Evolutionary conservation across 2,113 vertebrate genomes (phyloP).

Genomic region (Scomber japonicus): DNA sequence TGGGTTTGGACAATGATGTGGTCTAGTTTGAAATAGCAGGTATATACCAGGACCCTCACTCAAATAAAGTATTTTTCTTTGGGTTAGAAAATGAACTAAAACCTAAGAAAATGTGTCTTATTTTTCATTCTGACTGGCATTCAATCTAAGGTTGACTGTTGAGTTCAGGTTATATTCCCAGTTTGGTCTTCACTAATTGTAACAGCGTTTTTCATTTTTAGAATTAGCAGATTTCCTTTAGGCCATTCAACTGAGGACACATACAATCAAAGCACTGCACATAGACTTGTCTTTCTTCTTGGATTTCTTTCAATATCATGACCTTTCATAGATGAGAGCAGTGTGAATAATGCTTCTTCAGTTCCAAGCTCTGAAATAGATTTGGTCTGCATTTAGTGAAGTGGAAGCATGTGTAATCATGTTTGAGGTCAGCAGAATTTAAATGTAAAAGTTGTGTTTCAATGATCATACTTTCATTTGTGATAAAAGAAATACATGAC

Average conservation of each 20-base stretch:
- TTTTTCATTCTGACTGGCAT: neutral
- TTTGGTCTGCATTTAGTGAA: conserved; percentile 18
- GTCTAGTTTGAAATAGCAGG: conserved; percentile 27
- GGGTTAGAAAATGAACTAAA: neutral
- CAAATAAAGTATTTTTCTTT: neutral
- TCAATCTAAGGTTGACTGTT: neutral
- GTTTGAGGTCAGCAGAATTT: conserved; percentile 11
- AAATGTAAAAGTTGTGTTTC: conserved; percentile 20
- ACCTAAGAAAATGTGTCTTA: too few species aligned
- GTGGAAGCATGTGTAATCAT: conserved; percentile 16
- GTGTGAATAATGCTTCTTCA: conserved; percentile 19
- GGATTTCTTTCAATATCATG: conserved; percentile 13
- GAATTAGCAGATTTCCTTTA: neutral
- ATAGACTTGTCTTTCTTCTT: neutral
- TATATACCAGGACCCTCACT: neutral
- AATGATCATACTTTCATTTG: conserved; percentile 3
- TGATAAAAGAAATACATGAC: neutral
- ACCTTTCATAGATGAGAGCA: conserved; percentile 23
- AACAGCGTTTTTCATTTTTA: neutral
- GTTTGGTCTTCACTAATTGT: neutral
- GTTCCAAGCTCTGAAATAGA: conserved; percentile 20
- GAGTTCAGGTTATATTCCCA: neutral
- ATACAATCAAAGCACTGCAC: conserved; percentile 12
- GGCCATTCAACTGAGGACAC: neutral
- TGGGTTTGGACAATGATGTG: conserved; percentile 33